A percentile compares a stretch with the other conserved stretches of the same genome.
phyloP scores from a whole-genome alignment of 2,888 invertebrate genomes.

The Patella caerulea region DNA sequence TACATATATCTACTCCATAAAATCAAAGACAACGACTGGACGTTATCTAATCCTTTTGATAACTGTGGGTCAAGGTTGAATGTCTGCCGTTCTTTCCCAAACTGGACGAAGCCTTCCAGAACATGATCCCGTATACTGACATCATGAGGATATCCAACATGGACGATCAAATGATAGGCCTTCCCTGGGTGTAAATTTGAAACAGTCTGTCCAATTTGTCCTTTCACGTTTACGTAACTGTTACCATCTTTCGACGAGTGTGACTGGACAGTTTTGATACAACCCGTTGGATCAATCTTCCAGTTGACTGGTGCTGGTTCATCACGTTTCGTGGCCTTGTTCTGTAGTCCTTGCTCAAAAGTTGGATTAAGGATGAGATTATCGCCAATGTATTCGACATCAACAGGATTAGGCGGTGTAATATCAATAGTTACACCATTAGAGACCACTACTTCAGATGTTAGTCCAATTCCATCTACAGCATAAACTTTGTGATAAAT shows the following conservation, averaged over 20 bases:
- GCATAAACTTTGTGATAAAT: conserved; percentile 42
- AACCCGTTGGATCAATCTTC: too few relatives aligned
- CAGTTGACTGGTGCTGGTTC: too few relatives aligned
- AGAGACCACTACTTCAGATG: conserved; percentile 38
- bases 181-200: background rate
- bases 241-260: background rate
- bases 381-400: conserved; percentile 15
- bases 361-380: conserved; percentile 21
- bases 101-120: conserved; percentile 29
- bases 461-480: conserved; percentile 40
- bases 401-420: conserved; percentile 35
- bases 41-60: conserved; percentile 23
- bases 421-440: conserved; percentile 47
- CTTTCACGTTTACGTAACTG: background rate
- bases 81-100: conserved; percentile 26
- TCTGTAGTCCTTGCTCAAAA: background rate
- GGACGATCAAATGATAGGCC: conserved; percentile 19
- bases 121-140: conserved; percentile 15
- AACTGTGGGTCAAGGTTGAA: conserved; percentile 32
- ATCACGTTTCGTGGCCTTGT: too few relatives aligned
- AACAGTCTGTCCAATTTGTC: background rate
- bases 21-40: conserved; percentile 19
- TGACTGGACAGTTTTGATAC: too few relatives aligned
- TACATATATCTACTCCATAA: conserved; percentile 25
- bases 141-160: conserved; percentile 24